Evolutionary conservation across 1,140 invertebrate species (phyloP), one percentile per base, ranked within the genome.

Genomic region (Pseudoatta argentina): DNA sequence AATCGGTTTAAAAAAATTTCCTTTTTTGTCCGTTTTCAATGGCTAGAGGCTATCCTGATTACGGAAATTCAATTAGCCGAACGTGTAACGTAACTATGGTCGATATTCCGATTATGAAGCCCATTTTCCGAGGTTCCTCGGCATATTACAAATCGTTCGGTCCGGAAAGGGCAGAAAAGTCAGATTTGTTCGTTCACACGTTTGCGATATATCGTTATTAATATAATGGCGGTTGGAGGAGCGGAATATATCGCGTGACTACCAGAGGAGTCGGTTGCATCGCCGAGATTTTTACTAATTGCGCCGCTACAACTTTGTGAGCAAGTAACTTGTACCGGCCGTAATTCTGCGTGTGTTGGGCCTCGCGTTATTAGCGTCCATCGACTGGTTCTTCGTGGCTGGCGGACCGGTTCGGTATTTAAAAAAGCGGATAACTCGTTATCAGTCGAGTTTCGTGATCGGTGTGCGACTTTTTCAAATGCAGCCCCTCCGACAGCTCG

Each of bases 391-490:
- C 55, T 61, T 71, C 78, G 79, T 75, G 69, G 79, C n/a, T 69
- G 69, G 55, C 69, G 55, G 69, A 83, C 79, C 79, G 79, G 79
- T 83, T 83, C 67, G 55, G 18, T 83, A 83, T 83, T 83, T 83
- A 83, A 83, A 83, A 83, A 83, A 83, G 69, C 69, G 55, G 55
- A 83, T 75, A 83, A 83, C 79, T 83, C 53, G 79, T 83, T 83
- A 83, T 83, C 79, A 83, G 79, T 75, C 79, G 79, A 83, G 79
- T 83, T 83, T 83, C 79, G 79, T 83, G 79, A 83, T 83, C 79
- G 79, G 79, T 57, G 79, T 73, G 69, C 79, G 69, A 83, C 69
- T 83, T 83, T 75, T 75, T 83, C 69, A 72, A 69, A 18, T 12
- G 48, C 79, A 21, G 55, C 67, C 14, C 57, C 67, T 59, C 64